Conservation (phyloP, 2,888 invertebrate genomes). For the Apamea monoglypha region DNA sequence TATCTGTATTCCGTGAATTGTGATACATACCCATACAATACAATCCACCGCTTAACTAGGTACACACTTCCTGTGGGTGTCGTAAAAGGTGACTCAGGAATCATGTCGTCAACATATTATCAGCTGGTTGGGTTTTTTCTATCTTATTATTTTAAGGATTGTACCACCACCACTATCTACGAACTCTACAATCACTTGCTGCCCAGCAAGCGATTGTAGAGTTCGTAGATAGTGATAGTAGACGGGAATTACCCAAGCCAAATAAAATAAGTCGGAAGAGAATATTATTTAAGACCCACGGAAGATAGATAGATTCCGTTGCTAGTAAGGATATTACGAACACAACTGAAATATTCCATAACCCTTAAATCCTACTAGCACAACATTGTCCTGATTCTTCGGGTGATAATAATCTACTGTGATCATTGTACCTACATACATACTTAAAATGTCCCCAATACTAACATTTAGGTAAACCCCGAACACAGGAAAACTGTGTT, state of each 20-base stretch:
- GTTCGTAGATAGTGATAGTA: constrained; percentile 29
- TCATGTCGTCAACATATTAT: constrained; percentile 38
- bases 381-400: not conserved
- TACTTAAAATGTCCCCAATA: not conserved
- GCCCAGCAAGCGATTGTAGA: not conserved
- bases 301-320: not conserved
- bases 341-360: not conserved
- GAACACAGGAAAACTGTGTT: not conserved
- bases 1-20: constrained; percentile 43
- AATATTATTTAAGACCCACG: constrained; percentile 1
- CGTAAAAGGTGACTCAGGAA: constrained; percentile 53
- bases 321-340: not conserved
- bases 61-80: constrained; percentile 52
- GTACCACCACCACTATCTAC: no score
- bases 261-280: not conserved
- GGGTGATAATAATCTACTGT: not conserved
- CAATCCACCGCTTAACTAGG: constrained; percentile 34
- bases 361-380: not conserved
- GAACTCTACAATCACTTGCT: no score
- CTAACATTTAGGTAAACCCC: not conserved
- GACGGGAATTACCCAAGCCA: not conserved
- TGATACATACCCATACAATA: constrained; percentile 22
- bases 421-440: not conserved
- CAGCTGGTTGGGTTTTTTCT: constrained; percentile 33
- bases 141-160: not conserved